phyloP scores from a whole-genome alignment of 2,113 vertebrate genomes.

The Dipodomys stephensi region DNA sequence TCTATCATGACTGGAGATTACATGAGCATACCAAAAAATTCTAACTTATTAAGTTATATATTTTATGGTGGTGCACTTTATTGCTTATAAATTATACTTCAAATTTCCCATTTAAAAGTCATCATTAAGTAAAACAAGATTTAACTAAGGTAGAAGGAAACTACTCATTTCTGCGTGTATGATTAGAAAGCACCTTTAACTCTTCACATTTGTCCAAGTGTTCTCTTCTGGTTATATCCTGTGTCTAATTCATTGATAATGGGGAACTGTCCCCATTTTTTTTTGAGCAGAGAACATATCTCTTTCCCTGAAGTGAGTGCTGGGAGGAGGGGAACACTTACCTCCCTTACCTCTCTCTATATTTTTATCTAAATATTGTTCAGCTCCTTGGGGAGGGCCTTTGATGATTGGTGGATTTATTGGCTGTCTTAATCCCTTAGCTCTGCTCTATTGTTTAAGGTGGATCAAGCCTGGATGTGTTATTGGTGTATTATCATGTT shows the following conservation, averaged over 20 bases:
- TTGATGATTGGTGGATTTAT: neutral
- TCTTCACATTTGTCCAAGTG: neutral
- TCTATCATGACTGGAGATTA: neutral
- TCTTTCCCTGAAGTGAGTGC: neutral
- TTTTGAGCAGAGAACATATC: neutral
- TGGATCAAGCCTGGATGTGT: neutral
- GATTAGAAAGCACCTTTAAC: neutral
- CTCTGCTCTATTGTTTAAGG: neutral
- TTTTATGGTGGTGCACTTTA: neutral
- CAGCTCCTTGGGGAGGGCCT: neutral
- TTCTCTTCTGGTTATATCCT: neutral
- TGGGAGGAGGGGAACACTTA: neutral
- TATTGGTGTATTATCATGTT: neutral
- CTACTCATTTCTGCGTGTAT: neutral
- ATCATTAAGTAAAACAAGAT: neutral
- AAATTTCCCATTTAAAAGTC: conserved; percentile 21
- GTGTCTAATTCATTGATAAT: neutral
- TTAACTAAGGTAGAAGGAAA: conserved; percentile 14
- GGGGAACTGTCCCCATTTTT: neutral
- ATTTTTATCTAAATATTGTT: neutral
- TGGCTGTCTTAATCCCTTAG: neutral
- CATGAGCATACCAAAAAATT: neutral
- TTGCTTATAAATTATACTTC: neutral
- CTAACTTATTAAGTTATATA: neutral
- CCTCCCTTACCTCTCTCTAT: neutral